Evolutionary conservation across 1,140 invertebrate genomes (phyloP).

Genomic region (Leptinotarsa texana): DNA sequence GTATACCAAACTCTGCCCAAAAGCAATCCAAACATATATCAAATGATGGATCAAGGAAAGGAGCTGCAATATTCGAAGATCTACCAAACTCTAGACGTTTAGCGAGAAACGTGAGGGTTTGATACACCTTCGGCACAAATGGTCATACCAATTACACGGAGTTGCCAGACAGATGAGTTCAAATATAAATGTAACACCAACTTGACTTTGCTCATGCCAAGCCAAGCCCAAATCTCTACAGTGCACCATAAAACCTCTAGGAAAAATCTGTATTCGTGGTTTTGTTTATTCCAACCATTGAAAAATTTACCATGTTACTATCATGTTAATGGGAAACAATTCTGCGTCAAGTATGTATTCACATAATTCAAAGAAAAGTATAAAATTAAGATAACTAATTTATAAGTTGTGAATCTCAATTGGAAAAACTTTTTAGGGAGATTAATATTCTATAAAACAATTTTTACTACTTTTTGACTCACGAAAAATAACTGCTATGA

Average conservation of each 20-base stretch:
- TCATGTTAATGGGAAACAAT: no score
- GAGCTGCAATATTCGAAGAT: conserved; percentile 34
- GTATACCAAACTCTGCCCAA: neutral
- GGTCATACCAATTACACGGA: conserved; percentile 53
- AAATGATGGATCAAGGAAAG: conserved; percentile 10
- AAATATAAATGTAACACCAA: conserved; percentile 37
- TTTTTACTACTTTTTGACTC: no score
- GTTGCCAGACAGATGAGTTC: conserved; percentile 56
- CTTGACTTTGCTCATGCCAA: conserved; percentile 52
- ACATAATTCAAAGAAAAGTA: no score
- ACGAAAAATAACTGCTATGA: no score
- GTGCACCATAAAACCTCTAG: neutral
- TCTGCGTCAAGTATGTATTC: no score
- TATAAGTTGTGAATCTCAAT: no score
- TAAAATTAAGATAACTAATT: no score
- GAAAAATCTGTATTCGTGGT: neutral
- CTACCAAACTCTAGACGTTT: conserved; percentile 42
- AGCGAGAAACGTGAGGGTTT: conserved; percentile 29
- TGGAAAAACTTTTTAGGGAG: no score
- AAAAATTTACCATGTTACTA: no score
- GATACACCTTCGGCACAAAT: conserved; percentile 37
- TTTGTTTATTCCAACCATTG: no score
- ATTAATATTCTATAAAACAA: no score
- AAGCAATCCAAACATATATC: neutral
- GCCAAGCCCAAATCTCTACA: conserved; percentile 26